Evolutionary conservation across 2,113 vertebrate genomes (phyloP).

Genomic region (Hiodon alosoides): DNA sequence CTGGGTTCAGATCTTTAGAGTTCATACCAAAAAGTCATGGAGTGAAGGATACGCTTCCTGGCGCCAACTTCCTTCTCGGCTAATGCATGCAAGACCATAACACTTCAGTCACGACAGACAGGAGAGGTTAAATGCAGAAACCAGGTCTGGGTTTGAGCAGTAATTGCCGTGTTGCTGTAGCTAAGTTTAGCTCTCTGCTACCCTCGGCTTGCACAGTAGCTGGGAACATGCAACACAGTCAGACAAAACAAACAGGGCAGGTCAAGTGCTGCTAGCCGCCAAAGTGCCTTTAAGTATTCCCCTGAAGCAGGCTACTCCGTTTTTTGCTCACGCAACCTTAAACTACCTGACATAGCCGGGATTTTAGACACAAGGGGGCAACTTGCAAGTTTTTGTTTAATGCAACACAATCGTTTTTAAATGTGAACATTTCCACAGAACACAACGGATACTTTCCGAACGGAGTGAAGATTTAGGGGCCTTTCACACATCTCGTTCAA

Average conservation of each 20-base stretch:
- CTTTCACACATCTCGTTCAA: too few species aligned
- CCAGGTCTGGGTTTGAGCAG: background rate
- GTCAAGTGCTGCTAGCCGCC: background rate
- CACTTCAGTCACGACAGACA: background rate
- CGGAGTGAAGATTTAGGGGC: too few species aligned
- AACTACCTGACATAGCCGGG: background rate
- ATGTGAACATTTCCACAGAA: background rate
- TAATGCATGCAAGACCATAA: background rate
- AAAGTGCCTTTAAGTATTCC: background rate
- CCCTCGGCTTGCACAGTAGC: background rate
- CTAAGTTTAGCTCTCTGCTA: conserved; percentile 2
- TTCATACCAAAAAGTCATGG: background rate
- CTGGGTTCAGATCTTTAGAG: background rate
- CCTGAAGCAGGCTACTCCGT: too few species aligned
- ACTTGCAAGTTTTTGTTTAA: too few species aligned
- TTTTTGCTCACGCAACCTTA: background rate
- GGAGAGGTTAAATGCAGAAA: conserved; percentile 1
- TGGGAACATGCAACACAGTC: background rate
- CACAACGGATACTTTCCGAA: background rate
- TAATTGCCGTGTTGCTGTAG: conserved; percentile 6
- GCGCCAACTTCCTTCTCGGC: background rate
- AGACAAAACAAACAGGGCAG: conserved; percentile 6
- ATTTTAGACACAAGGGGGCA: too few species aligned
- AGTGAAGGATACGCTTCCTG: background rate
- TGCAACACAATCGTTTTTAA: background rate